These are phyloP conservation scores for Drosophila ohnishii DNA, from an alignment of 1,140 invertebrate genomes.

Conservation along the genomic window DNA sequence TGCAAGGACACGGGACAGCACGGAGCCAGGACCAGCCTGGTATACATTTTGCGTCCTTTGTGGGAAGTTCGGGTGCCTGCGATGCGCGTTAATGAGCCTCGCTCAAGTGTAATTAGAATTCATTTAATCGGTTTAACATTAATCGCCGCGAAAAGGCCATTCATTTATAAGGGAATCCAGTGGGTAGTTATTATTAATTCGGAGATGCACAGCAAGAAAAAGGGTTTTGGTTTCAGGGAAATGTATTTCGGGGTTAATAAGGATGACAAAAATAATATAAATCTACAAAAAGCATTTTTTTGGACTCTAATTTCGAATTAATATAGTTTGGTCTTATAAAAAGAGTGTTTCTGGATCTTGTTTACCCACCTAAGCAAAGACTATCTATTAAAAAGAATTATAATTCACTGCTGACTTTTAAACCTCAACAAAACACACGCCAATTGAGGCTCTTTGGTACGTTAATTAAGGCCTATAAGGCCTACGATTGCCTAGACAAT, in stretches of 20 bases:
- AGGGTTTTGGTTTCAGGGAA: neutral
- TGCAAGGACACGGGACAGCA: neutral
- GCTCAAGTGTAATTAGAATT: conserved; percentile 70
- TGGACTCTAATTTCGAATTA: no score
- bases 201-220: conserved; percentile 1
- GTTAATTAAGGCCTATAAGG: neutral
- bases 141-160: conserved; percentile 5
- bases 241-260: neutral
- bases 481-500: neutral
- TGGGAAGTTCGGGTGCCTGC: conserved; percentile 8
- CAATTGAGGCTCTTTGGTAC: neutral
- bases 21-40: conserved; percentile 27
- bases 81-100: conserved; percentile 49
- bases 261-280: neutral
- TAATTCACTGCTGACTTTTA: no score
- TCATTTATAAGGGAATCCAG: neutral
- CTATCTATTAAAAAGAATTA: neutral
- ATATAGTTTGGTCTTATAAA: neutral
- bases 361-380: no score
- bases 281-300: neutral
- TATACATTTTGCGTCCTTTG: conserved; percentile 11
- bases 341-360: neutral
- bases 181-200: conserved; percentile 2
- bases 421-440: neutral
- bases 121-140: conserved; percentile 61